Evolutionary conservation across 1,140 invertebrate species (phyloP).

Genomic region (Pissodes strobi): DNA sequence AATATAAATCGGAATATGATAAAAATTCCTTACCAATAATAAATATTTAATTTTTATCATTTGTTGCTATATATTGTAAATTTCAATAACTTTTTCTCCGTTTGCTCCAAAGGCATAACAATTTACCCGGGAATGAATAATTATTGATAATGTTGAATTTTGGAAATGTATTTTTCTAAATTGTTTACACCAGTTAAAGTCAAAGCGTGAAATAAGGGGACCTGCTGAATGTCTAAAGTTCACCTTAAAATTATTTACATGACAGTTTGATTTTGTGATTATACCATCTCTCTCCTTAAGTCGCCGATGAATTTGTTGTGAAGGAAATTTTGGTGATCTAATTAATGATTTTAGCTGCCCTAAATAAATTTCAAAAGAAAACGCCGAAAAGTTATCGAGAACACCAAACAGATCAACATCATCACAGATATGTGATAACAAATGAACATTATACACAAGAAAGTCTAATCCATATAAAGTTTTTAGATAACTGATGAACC

Average conservation of each 20-base stretch:
- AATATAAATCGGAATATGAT: too few species aligned
- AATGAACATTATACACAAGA: slow-evolving; percentile 15
- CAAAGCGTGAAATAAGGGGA: background rate
- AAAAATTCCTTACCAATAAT: too few species aligned
- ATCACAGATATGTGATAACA: slow-evolving; percentile 9
- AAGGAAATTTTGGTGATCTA: slow-evolving; percentile 11
- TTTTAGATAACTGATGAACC: too few species aligned
- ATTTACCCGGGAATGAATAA: background rate
- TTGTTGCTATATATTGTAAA: background rate
- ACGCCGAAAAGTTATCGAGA: slow-evolving; percentile 21
- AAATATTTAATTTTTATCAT: too few species aligned
- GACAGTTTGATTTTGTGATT: background rate
- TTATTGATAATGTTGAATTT: background rate
- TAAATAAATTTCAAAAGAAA: slow-evolving; percentile 28
- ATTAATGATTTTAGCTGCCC: slow-evolving; percentile 21
- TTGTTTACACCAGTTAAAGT: background rate
- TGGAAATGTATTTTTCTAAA: background rate
- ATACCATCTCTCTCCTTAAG: background rate
- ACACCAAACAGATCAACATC: slow-evolving; percentile 14
- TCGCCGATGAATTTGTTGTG: slow-evolving; percentile 9
- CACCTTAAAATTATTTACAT: background rate
- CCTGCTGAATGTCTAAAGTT: background rate
- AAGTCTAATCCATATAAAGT: slow-evolving; percentile 14
- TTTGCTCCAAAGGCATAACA: background rate
- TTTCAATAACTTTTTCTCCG: slow-evolving; percentile 3